Evolutionary conservation across 2,113 vertebrate genomes (phyloP).

Genomic region (Paramormyrops kingsleyae): DNA sequence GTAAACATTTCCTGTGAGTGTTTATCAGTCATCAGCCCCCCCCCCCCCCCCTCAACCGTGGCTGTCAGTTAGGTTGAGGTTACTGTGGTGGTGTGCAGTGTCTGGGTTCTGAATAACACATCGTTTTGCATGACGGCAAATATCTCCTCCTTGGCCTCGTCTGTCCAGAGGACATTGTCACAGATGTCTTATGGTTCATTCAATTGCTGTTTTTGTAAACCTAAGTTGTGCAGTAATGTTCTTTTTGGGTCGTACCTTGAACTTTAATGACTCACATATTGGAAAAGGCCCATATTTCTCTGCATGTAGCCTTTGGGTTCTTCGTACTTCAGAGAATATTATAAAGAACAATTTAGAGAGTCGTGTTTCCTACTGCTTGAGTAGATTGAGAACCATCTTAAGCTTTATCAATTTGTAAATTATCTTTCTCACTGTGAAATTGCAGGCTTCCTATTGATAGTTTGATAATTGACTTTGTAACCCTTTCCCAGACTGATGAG

Average conservation of each 20-base stretch:
- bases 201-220: not conserved
- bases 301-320: not conserved
- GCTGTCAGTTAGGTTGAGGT: not conserved
- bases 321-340: not conserved
- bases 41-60: not conserved
- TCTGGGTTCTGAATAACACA: not conserved
- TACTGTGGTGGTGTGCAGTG: not conserved
- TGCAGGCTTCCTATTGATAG: not conserved
- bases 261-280: not conserved
- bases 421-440: not conserved
- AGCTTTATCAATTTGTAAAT: not conserved
- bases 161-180: not conserved
- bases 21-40: not conserved
- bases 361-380: not conserved
- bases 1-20: not conserved
- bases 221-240: not conserved
- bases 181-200: not conserved
- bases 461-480: not conserved
- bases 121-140: not conserved
- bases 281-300: not conserved
- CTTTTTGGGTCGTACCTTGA: not conserved
- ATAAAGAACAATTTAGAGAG: not conserved
- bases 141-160: not conserved
- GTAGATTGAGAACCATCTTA: not conserved
- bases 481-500: not conserved